Evolutionary conservation across 2,797 vertebrate species (phyloP).

Genomic region (Botia almorhae): DNA sequence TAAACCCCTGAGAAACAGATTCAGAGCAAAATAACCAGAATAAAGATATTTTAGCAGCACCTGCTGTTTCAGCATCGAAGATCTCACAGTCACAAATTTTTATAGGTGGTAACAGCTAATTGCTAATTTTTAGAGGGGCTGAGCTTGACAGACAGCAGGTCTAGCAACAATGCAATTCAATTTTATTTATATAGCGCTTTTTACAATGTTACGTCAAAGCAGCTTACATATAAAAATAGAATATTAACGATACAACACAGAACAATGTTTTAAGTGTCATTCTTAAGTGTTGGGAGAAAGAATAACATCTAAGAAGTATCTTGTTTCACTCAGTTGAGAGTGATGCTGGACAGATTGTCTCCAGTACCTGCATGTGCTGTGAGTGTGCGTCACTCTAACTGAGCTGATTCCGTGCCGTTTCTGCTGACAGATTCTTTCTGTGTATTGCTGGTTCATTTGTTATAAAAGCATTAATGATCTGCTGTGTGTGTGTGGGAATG

Average conservation of each 20-base stretch:
- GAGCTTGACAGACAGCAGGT: no score
- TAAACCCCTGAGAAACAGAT: not conserved
- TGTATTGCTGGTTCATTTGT: not conserved
- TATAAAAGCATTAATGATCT: not conserved
- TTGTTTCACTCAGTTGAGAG: slow-evolving; percentile 32
- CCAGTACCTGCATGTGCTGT: not conserved
- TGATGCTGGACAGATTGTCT: slow-evolving; percentile 28
- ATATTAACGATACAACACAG: no score
- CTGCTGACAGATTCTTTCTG: not conserved
- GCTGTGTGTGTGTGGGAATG: slow-evolving; percentile 10
- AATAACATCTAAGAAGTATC: slow-evolving; percentile 7
- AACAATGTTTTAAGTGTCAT: no score
- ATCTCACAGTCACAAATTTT: no score
- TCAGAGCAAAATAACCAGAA: slow-evolving; percentile 30
- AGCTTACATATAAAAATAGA: no score
- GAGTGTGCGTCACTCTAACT: not conserved
- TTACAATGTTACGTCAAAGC: no score
- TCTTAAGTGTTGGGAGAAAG: no score
- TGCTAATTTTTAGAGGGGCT: no score
- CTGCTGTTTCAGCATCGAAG: no score
- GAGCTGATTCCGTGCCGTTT: not conserved
- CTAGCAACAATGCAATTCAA: no score
- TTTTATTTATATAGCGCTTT: no score
- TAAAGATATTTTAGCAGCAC: not conserved
- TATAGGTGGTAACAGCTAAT: no score